Percentiles rank a stretch among this genome's conserved stretches.
Evolutionary conservation across 2,797 vertebrate species (phyloP).

Genomic region (Helarctos malayanus): DNA sequence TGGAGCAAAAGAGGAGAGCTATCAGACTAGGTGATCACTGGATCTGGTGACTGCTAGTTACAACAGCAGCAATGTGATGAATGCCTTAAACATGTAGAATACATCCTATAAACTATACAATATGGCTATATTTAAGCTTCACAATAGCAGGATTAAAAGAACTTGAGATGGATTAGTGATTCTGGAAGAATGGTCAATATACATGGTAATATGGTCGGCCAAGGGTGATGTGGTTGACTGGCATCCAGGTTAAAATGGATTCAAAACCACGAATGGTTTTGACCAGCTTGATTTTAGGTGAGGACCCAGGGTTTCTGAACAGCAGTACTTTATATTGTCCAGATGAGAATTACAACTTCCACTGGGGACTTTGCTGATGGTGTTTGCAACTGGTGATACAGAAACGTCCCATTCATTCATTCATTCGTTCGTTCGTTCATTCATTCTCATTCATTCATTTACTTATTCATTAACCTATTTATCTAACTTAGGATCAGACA

Average conservation of each 20-base stretch:
- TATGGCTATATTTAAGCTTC: background rate
- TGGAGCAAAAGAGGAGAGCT: slow-evolving; percentile 3
- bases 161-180: background rate
- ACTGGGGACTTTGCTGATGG: background rate
- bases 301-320: background rate
- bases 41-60: background rate
- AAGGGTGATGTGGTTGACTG: background rate
- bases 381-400: background rate
- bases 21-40: background rate
- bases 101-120: background rate
- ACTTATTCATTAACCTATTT: background rate
- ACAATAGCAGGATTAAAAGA: background rate
- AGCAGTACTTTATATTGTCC: background rate
- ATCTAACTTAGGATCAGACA: background rate
- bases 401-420: background rate
- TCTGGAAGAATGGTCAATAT: background rate
- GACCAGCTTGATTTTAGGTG: background rate
- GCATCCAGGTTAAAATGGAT: background rate
- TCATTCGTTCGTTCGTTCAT: background rate
- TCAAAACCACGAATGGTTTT: background rate
- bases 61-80: background rate
- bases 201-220: background rate
- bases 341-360: background rate
- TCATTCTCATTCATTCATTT: background rate
- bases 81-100: background rate